These are phyloP conservation scores for Brachirus orientalis DNA, from an alignment of 2,113 vertebrate species.

Conservation along the genomic window DNA sequence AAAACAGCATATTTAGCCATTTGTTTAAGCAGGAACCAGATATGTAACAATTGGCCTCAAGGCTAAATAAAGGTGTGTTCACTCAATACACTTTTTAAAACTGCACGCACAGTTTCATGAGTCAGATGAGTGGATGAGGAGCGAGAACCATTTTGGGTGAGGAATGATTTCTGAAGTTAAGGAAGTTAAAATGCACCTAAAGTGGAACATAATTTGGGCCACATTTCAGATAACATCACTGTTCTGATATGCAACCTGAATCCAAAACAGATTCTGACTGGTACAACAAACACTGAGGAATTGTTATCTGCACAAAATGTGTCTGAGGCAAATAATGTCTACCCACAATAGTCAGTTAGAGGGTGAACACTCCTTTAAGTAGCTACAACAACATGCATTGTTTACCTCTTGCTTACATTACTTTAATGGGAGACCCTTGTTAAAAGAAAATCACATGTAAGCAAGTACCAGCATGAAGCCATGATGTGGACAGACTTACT, in stretches of 20 bases:
- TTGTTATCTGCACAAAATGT: background rate
- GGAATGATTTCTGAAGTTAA: no score
- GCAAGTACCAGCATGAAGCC: background rate
- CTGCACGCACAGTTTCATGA: background rate
- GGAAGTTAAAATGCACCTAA: no score
- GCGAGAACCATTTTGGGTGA: no score
- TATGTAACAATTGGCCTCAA: slow-evolving; percentile 7
- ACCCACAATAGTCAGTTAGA: slow-evolving; percentile 4
- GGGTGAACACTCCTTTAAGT: slow-evolving; percentile 53
- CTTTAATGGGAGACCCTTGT: slow-evolving; percentile 24
- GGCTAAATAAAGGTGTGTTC: slow-evolving; percentile 47
- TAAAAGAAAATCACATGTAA: slow-evolving; percentile 5
- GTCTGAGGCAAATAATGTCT: background rate
- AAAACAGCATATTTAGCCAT: slow-evolving; percentile 12
- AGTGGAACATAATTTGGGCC: no score
- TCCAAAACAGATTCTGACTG: background rate
- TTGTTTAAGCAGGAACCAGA: slow-evolving; percentile 39
- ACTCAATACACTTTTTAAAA: slow-evolving; percentile 27
- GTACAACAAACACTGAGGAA: background rate
- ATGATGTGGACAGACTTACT: slow-evolving; percentile 77
- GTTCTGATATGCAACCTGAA: no score
- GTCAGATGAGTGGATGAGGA: background rate
- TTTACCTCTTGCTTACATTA: slow-evolving; percentile 19
- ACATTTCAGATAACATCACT: no score
- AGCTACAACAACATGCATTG: slow-evolving; percentile 22